Base-by-base conservation (phyloP, 1,140 invertebrate species). In the Sesamia nonagrioides region DNA sequence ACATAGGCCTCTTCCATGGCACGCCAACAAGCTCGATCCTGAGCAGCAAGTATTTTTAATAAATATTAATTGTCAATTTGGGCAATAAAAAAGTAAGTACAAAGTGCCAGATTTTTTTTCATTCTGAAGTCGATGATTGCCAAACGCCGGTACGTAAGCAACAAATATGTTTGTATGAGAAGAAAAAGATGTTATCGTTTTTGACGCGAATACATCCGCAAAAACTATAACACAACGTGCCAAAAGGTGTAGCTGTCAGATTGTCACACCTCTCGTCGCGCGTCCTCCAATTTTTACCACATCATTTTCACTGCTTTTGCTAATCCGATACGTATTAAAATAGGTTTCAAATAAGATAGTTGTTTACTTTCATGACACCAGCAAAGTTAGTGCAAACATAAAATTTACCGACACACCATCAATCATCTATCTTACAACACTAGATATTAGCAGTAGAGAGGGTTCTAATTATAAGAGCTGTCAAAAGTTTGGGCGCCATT, bases 301-400 rank as follows among this genome's bases (percentile, higher is more conserved):
- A 27, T 54, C 48, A 71, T 71, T 33, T 1, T 40, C 9, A 40
- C 2, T 40, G 27, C 27, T 27, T 27, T 27, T 27, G 27, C 27
- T 27, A 27, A 27, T 27, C 3, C 27, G 45, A 37, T 40, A 42
- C 21, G 40, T 60, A 66, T 42, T 9, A 42, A 17, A 66, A 15
- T 6, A 21, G 6, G 42, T 50, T 69, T 69, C n/a, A n/a, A 33
- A 8, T 58, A 8, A 35, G 37, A 40, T 15, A 75, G n/a, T n/a
- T 33, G 42, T 75, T 45, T 75, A 60, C 42, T 35, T 35, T 45
- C 54, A 3, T 63, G 73, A 75, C 73, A 75, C 56, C 73, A 61
- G 58, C 73, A 9, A 18, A 75, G 73, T 35, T 63, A 50, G 15
- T 35, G 56, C 13, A 61, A 75, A 75, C 73, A 63, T 21, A 13